Evolutionary conservation across 2,888 invertebrate species (phyloP).

Genomic region (Ischnura elegans): DNA sequence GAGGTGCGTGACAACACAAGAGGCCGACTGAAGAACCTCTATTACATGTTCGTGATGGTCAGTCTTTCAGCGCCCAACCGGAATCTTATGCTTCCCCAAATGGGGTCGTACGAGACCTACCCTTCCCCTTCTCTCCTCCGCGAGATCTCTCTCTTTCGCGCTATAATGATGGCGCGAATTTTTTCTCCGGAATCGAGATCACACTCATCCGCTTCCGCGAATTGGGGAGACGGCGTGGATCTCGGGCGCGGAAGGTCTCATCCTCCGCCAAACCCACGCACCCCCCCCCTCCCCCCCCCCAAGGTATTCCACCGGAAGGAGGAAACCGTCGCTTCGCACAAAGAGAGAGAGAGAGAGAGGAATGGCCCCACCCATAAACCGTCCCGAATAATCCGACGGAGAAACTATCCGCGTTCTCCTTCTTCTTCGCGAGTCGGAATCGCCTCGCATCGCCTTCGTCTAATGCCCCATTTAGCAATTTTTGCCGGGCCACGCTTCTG

Average conservation of each 20-base stretch:
- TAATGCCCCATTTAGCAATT: no score
- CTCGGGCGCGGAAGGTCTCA: background rate
- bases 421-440: background rate
- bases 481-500: no score
- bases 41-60: no score
- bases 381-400: background rate
- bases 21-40: no score
- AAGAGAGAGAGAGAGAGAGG: background rate
- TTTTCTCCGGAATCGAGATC: background rate
- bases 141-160: background rate
- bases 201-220: slow-evolving; percentile 27
- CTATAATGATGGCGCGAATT: background rate
- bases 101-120: no score
- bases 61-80: no score
- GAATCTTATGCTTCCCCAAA: no score
- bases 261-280: no score
- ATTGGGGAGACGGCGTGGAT: background rate
- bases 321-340: background rate
- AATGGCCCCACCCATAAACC: background rate
- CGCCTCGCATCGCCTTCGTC: background rate
- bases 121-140: background rate
- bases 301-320: no score
- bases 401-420: background rate
- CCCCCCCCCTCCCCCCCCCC: background rate
- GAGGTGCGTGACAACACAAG: no score